Percentiles rank a stretch among this genome's conserved stretches.
These are phyloP conservation scores for Micromys minutus DNA, from an alignment of 2,113 vertebrate genomes.

Conservation along the genomic window DNA sequence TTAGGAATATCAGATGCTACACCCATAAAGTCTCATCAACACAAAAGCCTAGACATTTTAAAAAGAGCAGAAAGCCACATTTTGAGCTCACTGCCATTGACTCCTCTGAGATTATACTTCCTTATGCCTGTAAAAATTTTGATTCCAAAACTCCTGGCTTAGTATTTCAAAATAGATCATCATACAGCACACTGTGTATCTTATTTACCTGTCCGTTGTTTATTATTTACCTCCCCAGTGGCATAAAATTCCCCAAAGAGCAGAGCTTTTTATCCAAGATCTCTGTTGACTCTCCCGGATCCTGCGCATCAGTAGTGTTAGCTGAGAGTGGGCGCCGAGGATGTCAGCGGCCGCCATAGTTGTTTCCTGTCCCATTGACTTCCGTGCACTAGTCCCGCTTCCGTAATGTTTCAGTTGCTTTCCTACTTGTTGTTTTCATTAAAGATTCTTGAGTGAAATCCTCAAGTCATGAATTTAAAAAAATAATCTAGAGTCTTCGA, in stretches of 20 bases:
- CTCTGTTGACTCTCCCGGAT: neutral
- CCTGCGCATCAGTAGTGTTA: neutral
- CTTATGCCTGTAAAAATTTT: neutral
- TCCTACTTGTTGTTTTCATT: neutral
- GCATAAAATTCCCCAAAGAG: conserved; percentile 10
- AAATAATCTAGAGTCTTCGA: neutral
- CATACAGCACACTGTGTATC: neutral
- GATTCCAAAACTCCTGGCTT: neutral
- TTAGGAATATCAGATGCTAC: neutral
- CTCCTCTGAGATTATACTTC: neutral
- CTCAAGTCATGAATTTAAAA: neutral
- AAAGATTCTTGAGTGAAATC: neutral
- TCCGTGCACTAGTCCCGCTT: neutral
- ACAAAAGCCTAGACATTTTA: neutral
- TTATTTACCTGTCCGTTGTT: neutral
- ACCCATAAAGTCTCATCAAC: neutral
- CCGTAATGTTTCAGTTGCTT: neutral
- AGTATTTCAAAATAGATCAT: neutral
- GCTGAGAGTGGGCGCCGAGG: neutral
- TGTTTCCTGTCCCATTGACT: neutral
- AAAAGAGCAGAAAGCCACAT: neutral
- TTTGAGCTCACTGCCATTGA: neutral
- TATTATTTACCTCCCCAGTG: neutral
- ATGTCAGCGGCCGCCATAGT: neutral
- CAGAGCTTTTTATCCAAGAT: neutral